phyloP scores from a whole-genome alignment of 2,888 invertebrate species.

The Orthonychiurus folsomi region DNA sequence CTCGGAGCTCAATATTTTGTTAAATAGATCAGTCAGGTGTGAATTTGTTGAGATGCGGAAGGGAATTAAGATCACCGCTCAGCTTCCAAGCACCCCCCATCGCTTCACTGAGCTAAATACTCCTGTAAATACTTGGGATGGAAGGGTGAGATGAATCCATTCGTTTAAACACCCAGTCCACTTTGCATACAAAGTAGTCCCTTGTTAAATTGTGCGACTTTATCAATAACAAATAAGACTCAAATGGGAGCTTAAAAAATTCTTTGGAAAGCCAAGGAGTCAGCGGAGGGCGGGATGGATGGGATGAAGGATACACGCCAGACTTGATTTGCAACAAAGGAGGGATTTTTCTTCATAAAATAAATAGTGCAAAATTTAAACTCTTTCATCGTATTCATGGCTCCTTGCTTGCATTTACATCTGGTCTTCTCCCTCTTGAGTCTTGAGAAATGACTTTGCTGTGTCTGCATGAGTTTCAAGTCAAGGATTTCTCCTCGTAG shows the following conservation, averaged over 20 bases:
- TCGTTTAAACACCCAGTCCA: background rate
- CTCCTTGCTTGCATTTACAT: background rate
- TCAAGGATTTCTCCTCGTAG: too few relatives aligned
- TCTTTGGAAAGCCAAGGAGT: background rate
- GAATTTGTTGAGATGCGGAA: too few relatives aligned
- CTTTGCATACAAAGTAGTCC: background rate
- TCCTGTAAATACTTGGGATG: background rate
- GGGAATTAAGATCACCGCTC: background rate
- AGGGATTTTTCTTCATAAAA: conserved; percentile 9
- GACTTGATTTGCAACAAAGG: conserved; percentile 17
- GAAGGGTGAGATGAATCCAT: background rate
- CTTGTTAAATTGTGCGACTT: background rate
- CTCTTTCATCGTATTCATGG: background rate
- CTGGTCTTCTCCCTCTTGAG: too few relatives aligned
- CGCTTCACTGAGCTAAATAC: background rate
- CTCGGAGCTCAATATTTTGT: too few relatives aligned
- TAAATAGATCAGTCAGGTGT: background rate
- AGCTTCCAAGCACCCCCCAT: background rate
- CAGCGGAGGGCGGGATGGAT: background rate
- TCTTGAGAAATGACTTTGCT: too few relatives aligned
- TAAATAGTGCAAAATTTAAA: background rate
- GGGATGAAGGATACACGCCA: background rate
- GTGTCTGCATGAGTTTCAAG: too few relatives aligned
- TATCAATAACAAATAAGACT: background rate
- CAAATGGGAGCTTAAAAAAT: background rate